These are phyloP conservation scores for Sebastolobus altivelis DNA, from an alignment of 2,797 vertebrate genomes.

Conservation along the genomic window DNA sequence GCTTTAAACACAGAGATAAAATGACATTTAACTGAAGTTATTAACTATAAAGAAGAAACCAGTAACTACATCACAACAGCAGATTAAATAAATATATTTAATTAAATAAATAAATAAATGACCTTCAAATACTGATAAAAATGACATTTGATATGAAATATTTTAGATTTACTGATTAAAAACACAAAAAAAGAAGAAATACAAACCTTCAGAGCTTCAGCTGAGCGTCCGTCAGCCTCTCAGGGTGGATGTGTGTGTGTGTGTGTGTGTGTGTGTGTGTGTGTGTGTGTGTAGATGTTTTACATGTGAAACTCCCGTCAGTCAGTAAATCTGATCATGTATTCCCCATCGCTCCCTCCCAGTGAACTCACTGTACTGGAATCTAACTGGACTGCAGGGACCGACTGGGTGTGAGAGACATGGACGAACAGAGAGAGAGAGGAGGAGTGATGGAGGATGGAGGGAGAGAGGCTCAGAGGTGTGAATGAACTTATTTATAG, in stretches of 20 bases:
- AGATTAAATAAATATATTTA: background rate
- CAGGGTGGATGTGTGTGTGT: background rate
- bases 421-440: background rate
- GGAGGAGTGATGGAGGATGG: background rate
- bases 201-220: constrained; percentile 46
- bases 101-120: background rate
- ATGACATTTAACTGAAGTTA: background rate
- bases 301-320: background rate
- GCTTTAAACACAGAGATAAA: background rate
- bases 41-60: background rate
- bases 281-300: background rate
- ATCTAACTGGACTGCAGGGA: background rate
- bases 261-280: constrained; percentile 1
- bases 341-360: background rate
- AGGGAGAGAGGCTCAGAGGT: background rate
- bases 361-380: background rate
- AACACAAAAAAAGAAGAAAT: background rate
- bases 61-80: background rate
- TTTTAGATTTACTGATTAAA: background rate
- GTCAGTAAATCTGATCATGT: background rate
- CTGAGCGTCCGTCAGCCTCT: constrained; percentile 12
- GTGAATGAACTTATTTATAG: constrained; percentile 32
- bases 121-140: background rate
- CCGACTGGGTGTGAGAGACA: background rate
- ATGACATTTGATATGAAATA: background rate